These are phyloP conservation scores for Nemurella pictetii DNA, from an alignment of 2,888 invertebrate species.

Conservation along the genomic window DNA sequence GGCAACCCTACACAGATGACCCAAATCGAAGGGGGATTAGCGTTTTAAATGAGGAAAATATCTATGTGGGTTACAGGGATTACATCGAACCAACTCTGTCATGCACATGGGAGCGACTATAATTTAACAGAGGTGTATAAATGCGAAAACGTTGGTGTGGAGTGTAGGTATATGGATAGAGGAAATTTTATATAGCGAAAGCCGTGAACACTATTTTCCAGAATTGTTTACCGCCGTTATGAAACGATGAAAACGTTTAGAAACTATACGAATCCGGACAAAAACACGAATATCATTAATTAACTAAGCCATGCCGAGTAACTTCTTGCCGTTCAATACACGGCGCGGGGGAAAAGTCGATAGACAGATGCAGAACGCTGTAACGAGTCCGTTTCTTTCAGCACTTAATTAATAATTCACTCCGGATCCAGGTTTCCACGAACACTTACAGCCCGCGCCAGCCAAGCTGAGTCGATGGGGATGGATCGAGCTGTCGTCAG, in stretches of 20 bases:
- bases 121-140: background rate
- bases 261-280: background rate
- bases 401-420: background rate
- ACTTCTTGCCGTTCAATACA: background rate
- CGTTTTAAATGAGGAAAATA: background rate
- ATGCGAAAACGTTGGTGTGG: background rate
- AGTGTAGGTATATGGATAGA: too few species aligned
- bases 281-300: background rate
- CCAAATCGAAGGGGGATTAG: background rate
- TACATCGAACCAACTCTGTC: background rate
- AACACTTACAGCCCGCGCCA: background rate
- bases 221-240: background rate
- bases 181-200: too few species aligned
- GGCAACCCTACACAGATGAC: background rate
- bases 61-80: background rate
- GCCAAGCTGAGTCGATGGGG: background rate
- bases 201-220: background rate
- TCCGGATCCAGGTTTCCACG: background rate
- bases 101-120: background rate
- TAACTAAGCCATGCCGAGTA: background rate
- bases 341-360: background rate
- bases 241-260: background rate
- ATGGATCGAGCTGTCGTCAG: background rate
- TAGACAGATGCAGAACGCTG: background rate
- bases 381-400: background rate